phyloP scores from a whole-genome alignment of 2,797 vertebrate genomes.

The Myiotriccus ornatus region DNA sequence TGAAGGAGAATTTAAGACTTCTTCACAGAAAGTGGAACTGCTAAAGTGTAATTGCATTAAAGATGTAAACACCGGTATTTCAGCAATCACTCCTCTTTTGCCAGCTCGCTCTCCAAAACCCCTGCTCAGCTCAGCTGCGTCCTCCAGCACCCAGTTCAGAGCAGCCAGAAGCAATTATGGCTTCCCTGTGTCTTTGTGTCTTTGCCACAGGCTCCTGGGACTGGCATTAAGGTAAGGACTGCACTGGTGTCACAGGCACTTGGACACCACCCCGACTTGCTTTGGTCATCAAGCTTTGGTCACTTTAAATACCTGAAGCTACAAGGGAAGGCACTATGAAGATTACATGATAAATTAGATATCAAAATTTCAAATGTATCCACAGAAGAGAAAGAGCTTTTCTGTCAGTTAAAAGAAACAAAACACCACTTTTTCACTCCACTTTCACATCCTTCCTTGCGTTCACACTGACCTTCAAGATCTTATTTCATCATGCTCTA shows the following conservation, averaged over 20 bases:
- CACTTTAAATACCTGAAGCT: not conserved
- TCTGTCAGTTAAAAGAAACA: not conserved
- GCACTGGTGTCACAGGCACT: not conserved
- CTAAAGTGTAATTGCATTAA: slow-evolving; percentile 24
- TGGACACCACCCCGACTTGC: not conserved
- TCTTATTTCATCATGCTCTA: not conserved
- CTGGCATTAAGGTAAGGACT: not conserved
- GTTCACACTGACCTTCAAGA: not conserved
- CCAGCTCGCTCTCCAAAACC: not conserved
- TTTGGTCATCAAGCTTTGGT: not conserved
- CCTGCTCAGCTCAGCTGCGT: not conserved
- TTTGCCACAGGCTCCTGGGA: not conserved
- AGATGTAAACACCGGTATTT: slow-evolving; percentile 26
- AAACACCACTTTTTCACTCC: not conserved
- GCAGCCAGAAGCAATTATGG: not conserved
- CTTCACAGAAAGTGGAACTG: slow-evolving; percentile 41
- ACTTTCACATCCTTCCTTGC: not conserved
- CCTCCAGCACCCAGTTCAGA: not conserved
- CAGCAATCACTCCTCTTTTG: slow-evolving; percentile 1
- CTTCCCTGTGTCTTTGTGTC: not conserved
- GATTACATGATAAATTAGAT: not conserved
- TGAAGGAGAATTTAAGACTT: slow-evolving; percentile 16
- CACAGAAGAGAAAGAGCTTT: not conserved
- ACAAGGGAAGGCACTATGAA: not conserved
- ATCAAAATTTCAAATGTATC: not conserved